Percentiles rank a stretch among this genome's conserved stretches.
Evolutionary conservation across 2,888 invertebrate genomes (phyloP).

Genomic region (Dasysyrphus albostriatus): DNA sequence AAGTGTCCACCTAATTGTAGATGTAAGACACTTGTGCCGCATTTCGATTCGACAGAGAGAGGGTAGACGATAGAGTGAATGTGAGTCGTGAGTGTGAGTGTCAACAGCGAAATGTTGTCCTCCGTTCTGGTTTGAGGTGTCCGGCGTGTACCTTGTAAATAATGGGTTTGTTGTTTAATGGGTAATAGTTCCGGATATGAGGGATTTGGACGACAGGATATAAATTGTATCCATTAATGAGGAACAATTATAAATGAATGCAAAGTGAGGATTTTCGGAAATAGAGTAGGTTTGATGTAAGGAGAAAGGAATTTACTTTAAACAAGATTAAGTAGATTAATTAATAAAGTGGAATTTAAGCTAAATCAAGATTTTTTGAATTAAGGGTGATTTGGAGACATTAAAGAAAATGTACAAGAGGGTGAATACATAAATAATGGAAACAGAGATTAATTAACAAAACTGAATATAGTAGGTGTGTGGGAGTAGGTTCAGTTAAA

Average conservation of each 20-base stretch:
- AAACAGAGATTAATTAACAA: not conserved
- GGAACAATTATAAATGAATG: constrained; percentile 1
- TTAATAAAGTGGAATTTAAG: constrained; percentile 10
- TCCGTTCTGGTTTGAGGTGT: constrained; percentile 12
- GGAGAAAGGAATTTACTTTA: not conserved
- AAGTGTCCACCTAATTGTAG: constrained; percentile 62
- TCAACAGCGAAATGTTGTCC: constrained; percentile 32
- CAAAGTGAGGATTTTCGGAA: constrained; percentile 6
- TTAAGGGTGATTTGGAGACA: not conserved
- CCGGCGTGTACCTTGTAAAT: not conserved
- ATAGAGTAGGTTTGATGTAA: not conserved
- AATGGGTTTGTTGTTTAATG: constrained; percentile 42
- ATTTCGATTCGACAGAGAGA: constrained; percentile 31
- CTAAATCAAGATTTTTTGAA: not conserved
- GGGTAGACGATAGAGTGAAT: not conserved
- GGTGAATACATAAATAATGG: not conserved
- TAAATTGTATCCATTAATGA: constrained; percentile 42
- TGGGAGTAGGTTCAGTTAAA: too few relatives aligned
- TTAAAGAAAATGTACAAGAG: not conserved
- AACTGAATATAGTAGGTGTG: not conserved
- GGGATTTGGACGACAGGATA: constrained; percentile 43
- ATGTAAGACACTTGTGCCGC: constrained; percentile 53
- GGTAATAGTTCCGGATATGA: constrained; percentile 47
- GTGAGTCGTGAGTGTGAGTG: constrained; percentile 13
- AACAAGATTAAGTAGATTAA: constrained; percentile 14